Evolutionary conservation across 2,888 invertebrate genomes (phyloP), one percentile per base, ranked within the genome.

Genomic region (Lasius fuliginosus): DNA sequence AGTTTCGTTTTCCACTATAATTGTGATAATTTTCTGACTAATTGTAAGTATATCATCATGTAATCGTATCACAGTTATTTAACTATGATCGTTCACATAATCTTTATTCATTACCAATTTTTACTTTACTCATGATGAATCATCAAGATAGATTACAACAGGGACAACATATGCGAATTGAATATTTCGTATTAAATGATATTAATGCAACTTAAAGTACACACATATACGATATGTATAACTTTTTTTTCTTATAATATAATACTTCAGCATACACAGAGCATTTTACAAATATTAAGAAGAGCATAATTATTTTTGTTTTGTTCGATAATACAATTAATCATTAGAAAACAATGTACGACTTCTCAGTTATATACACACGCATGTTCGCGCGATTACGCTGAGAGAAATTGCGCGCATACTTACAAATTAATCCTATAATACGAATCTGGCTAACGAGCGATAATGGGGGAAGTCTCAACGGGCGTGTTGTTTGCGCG

Each of bases 371-470:
- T 75, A 75, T 64, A 75, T 27, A 1, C 18, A 42, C 18, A 46
- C 18, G 49, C 11, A 42, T 27, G 40, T 42, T 23, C 33, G n/a
- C 33, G n/a, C 68, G 42, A 76, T 76, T 36, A 65, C 68, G 33
- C 36, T 36, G 46, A 46, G 46, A 65, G 68, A 33, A 76, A 76
- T 49, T 49, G 46, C 33, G 49, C 49, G 68, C 75, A 36, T 76
- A 49, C 42, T 64, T 75, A 67, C 36, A 23, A 46, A 49, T 76
- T 68, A 76, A 67, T 68, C 49, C 68, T 68, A 67, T 33, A 33
- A 33, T 36, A 23, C 46, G 67, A 76, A 67, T 67, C 49, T 76
- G 33, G 33, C 75, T 76, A 76, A 76, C 68, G 67, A 76, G 75
- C 68, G 68, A 67, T 67, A 76, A 67, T 76, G 75, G 67, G 23